A percentile compares a stretch with the other conserved stretches of the same genome.
phyloP scores from a whole-genome alignment of 2,113 vertebrate species.

The Acanthisitta chloris region DNA sequence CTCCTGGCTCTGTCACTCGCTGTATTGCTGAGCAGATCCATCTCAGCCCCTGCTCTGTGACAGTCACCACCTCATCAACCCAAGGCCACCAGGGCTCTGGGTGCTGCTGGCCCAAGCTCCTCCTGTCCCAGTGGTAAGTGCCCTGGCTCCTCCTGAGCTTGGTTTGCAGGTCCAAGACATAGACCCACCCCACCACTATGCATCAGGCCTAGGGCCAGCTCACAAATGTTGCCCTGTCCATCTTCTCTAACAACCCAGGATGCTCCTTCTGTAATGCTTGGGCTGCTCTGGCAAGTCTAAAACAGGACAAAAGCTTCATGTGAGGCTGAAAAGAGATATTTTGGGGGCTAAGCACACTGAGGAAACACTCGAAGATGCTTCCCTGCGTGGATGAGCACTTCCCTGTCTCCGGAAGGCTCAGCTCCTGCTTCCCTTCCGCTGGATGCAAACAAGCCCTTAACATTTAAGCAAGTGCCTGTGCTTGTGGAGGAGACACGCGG shows the following conservation, averaged over 20 bases:
- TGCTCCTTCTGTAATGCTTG: background rate
- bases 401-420: background rate
- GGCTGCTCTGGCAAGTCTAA: background rate
- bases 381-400: background rate
- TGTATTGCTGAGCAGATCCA: background rate
- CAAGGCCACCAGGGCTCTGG: accelerated
- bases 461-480: slow-evolving; percentile 22
- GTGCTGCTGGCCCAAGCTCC: background rate
- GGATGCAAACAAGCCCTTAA: slow-evolving; percentile 44
- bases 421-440: background rate
- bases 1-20: accelerated
- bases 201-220: background rate
- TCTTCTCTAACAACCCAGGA: background rate
- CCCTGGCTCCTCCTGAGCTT: background rate
- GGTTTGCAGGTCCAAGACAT: background rate
- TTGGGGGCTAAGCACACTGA: background rate
- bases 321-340: background rate
- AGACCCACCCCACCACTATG: accelerated
- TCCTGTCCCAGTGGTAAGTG: accelerated
- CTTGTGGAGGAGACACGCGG: background rate
- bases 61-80: background rate
- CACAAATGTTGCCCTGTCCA: accelerated
- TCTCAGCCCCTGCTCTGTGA: background rate
- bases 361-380: background rate
- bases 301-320: accelerated